A percentile compares a stretch with the other conserved stretches of the same genome.
Conservation (phyloP, 2,113 vertebrate genomes). For the Coryphaenoides rupestris region DNA sequence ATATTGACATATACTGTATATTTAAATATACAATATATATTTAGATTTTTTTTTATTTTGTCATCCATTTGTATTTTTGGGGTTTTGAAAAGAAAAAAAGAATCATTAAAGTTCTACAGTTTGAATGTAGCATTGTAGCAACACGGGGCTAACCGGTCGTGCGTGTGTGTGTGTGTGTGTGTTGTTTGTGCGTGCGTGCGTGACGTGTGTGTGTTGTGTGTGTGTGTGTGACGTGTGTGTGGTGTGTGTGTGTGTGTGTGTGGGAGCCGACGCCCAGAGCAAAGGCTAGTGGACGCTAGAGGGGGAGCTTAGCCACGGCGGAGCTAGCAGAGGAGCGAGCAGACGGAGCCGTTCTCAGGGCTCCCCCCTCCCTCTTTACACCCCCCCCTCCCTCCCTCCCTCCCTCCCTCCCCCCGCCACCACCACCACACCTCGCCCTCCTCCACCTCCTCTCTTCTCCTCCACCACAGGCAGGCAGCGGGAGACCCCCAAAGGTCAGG, state of each 20-base stretch:
- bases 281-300: slow-evolving; percentile 91
- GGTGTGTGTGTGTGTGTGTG: too few relatives aligned
- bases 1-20: too few relatives aligned
- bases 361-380: slow-evolving; percentile 64
- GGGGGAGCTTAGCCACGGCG: slow-evolving; percentile 92
- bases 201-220: too few relatives aligned
- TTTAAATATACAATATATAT: too few relatives aligned
- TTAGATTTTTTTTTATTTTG: too few relatives aligned
- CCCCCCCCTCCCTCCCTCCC: slow-evolving; percentile 56
- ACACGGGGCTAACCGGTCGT: slow-evolving; percentile 12
- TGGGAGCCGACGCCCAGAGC: slow-evolving; percentile 31
- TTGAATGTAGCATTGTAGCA: not conserved
- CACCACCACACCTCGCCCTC: slow-evolving; percentile 59
- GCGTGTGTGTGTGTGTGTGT: slow-evolving; percentile 14
- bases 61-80: too few relatives aligned
- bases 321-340: slow-evolving; percentile 68
- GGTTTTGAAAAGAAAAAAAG: too few relatives aligned
- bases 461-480: slow-evolving; percentile 71
- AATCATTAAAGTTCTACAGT: not conserved
- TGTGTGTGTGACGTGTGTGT: too few relatives aligned
- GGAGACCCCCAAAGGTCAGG: slow-evolving; percentile 78
- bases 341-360: slow-evolving; percentile 69
- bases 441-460: slow-evolving; percentile 13
- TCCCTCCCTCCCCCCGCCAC: slow-evolving; percentile 54
- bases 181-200: too few relatives aligned